Evolutionary conservation across 2,888 invertebrate species (phyloP), one percentile per base, ranked within the genome.

Genomic region (Dryadula phaetusa): DNA sequence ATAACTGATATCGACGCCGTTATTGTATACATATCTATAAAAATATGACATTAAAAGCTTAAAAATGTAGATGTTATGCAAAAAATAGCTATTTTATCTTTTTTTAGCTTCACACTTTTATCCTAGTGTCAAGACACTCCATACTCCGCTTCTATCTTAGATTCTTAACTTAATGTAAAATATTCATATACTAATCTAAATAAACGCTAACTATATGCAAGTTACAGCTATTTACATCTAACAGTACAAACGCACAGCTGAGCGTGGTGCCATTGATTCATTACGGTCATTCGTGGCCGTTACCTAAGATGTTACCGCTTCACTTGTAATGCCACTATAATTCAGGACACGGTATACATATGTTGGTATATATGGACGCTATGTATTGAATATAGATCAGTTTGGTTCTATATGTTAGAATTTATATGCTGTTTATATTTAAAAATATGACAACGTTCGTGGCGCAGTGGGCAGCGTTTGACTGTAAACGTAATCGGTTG

Each of bases 221-320:
- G 40, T 25, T 40, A 56, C 56, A 56, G 56, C 46, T 46, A 46
- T 56, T 47, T 47, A 62, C 6, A 37, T 34, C 16, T 46, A 54
- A 64, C 64, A 46, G 64, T 64, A 64, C 64, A 42, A 16, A 44
- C 18, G 18, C 54, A 56, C 54, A 46, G 46, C 46, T 56, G 64
- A 44, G 52, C 44, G 16, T 40, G 18, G 20, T 54, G 64, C 64
- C 47, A 64, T 47, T 58, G 54, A 49, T 47, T 47, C 56, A 58
- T 37, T 64, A 18, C 64, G 25, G 47, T 54, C 40, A 46, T 47
- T 58, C 47, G 14, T n/a, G 25, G 54, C 56, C 56, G 64, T 64
- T 58, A 64, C 64, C 37, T 47, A 64, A 64, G 46, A 58, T 25
- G 58, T 58, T 56, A 64, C 64, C 32, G 37, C 22, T 32, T 25